Evolutionary conservation across 2,113 vertebrate genomes (phyloP), one percentile per base, ranked within the genome.

Genomic region (Poeciliopsis prolifica): DNA sequence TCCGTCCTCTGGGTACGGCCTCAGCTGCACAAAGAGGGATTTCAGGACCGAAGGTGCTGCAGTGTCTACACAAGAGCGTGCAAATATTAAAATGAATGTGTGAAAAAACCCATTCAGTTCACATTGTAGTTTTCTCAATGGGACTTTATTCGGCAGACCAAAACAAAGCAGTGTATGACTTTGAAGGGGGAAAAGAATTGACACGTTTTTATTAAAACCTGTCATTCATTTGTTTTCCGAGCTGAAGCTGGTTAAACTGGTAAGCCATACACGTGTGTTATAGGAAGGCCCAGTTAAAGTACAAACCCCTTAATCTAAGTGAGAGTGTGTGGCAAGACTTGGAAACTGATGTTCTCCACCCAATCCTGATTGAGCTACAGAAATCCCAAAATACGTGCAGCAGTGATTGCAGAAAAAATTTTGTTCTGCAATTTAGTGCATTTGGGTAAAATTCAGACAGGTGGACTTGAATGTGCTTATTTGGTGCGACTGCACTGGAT

Each of bases 1-100:
- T 22, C 83, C 91, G 8, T 95, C 95, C 19, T 95, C 92, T 30
- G 93, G 91, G 72, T 94, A 96, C 11, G 96, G 96, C 79, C 93
- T 93, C 58, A 97, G 91, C 73, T 87, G 85, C 22, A 85, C 83
- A 30, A 97, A 97, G 26, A 97, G 95, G 29, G 93, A 95, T 81
- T 95, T 96, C 79, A 97, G 95, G 84, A 96, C 93, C 1, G 96
- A 95, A 0, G 88, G 90, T 11, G 67, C 5, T 31, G 44, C 0
- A 0, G 37, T 35, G 79, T 68, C 58, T 30, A 0, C 5, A 82
- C 88, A 0, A 89, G 79, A 79, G 92, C 89, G 31, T 86, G 85
- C 68, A 31, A 11, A 22, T 63, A 62, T 1, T 74, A 33, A 33
- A 15, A 14, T 62, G 26, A 28, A 62, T 29, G 5, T n/a, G 4